A percentile compares a stretch with the other conserved stretches of the same genome.
These are phyloP conservation scores for Colistium nudipinnis DNA, from an alignment of 2,113 vertebrate genomes.

Conservation along the genomic window DNA sequence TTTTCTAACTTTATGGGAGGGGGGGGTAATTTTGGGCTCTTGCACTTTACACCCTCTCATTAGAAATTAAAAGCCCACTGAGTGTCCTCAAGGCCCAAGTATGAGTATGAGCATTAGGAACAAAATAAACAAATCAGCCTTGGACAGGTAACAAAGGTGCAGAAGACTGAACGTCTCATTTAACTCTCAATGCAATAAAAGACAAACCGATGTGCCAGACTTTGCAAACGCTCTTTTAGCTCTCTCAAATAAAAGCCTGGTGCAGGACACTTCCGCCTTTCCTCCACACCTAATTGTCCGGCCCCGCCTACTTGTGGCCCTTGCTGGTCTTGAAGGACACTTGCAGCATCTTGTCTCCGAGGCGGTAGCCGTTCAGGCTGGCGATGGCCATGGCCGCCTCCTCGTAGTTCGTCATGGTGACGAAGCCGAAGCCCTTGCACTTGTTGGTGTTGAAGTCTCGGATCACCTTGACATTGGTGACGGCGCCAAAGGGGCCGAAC, in stretches of 20 bases:
- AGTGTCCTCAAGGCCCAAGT: constrained; percentile 87
- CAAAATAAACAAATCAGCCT: constrained; percentile 76
- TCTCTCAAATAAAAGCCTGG: constrained; percentile 46
- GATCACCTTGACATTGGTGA: constrained; percentile 99
- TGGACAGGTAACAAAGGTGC: constrained; percentile 90
- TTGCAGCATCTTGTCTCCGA: constrained; percentile 99
- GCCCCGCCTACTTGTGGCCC: constrained; percentile 91
- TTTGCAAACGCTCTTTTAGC: constrained; percentile 44
- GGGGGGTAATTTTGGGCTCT: constrained; percentile 82
- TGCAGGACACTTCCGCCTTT: constrained; percentile 19
- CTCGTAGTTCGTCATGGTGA: constrained; percentile 99
- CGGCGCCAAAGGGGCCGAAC: constrained; percentile 97
- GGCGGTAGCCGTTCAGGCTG: constrained; percentile 97
- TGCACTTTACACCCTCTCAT: constrained; percentile 33
- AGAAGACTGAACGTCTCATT: constrained; percentile 85
- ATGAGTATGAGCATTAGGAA: constrained; percentile 84
- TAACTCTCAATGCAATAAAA: constrained; percentile 82
- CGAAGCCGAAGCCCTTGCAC: constrained; percentile 99
- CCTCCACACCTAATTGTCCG: constrained; percentile 53
- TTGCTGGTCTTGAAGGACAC: constrained; percentile 99
- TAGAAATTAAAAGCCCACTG: constrained; percentile 85
- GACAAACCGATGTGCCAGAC: constrained; percentile 62
- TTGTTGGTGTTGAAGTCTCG: constrained; percentile 99
- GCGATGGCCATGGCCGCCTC: constrained; percentile 99
- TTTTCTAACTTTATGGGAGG: constrained; percentile 81